Conservation (phyloP, 2,797 vertebrate genomes). For the Strix occidentalis region DNA sequence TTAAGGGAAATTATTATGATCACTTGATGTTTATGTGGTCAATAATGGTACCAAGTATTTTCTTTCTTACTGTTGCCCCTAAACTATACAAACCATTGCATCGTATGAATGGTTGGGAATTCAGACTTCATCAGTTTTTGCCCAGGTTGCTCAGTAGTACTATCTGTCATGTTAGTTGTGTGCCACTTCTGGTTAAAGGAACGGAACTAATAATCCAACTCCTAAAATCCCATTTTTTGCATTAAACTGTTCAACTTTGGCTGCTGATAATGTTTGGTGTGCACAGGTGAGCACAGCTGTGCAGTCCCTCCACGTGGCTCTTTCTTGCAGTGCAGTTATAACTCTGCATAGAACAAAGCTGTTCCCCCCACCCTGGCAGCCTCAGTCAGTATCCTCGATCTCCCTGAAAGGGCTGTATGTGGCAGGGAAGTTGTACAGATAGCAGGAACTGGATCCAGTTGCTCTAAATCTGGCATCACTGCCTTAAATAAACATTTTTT, state of each 20-base stretch:
- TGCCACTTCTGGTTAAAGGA: background rate
- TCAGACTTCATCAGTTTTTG: background rate
- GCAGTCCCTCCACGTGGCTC: background rate
- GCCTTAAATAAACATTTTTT: background rate
- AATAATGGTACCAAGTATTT: background rate
- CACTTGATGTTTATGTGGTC: background rate
- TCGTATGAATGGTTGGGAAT: rapidly evolving
- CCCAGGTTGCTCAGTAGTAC: background rate
- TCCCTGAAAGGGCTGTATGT: background rate
- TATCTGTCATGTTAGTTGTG: background rate
- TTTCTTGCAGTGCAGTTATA: background rate
- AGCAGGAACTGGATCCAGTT: background rate
- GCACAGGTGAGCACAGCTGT: background rate
- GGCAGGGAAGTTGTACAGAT: background rate
- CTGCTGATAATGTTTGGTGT: background rate
- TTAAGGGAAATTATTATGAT: background rate
- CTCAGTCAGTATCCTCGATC: background rate
- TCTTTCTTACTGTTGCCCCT: background rate
- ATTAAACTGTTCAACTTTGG: background rate
- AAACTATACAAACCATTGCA: background rate
- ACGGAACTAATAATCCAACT: background rate
- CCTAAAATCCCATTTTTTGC: background rate
- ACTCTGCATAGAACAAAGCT: background rate
- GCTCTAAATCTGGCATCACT: background rate
- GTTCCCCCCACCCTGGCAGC: background rate